Evolutionary conservation across 1,140 invertebrate species (phyloP), one percentile per base, ranked within the genome.

Genomic region (Condylostylus longicornis): DNA sequence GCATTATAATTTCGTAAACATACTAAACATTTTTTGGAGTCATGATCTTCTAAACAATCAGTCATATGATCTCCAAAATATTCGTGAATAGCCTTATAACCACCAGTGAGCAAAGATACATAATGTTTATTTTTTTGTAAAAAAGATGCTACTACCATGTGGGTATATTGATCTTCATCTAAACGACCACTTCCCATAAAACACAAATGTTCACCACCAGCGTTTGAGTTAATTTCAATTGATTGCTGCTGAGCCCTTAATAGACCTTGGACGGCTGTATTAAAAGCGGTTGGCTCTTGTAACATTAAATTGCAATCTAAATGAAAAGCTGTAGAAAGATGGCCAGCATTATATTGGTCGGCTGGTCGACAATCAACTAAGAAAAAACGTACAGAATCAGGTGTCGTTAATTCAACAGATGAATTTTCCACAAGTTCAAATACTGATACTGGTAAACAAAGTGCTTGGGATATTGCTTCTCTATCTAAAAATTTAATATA

Each of bases 81-180:
- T 45, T 86, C 76, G 51, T 91, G 86, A 41, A 93, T 75, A 17
- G 84, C 82, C 65, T 79, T 72, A 68, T 94, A 98, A 9, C 94
- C 94, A 41, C 89, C 90, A 46, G 79, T 79, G 8, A 95, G 71
- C 62, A 96, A 74, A 38, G 87, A 91, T 18, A 98, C 85, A 62
- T 89, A 93, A 44, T 82, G 77, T 0, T 82, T 86, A 53, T 90
- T 84, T 58, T 87, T 85, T 63, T 97, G 91, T 23, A 98, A 68
- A 64, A 98, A 98, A 39, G 88, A 89, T 7, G 93, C 88, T 8
- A 98, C 84, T 18, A 97, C 91, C 95, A 98, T 98, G 52, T 96
- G 83, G 4, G 94, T 88, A 60, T 93, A 94, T 52, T 85, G 84
- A 61, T 98, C 94, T 64, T 96, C 91, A 55, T 95, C 88, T 50